Base-by-base conservation (phyloP, 2,888 invertebrate species). In the Neocrepidodera transversa region DNA sequence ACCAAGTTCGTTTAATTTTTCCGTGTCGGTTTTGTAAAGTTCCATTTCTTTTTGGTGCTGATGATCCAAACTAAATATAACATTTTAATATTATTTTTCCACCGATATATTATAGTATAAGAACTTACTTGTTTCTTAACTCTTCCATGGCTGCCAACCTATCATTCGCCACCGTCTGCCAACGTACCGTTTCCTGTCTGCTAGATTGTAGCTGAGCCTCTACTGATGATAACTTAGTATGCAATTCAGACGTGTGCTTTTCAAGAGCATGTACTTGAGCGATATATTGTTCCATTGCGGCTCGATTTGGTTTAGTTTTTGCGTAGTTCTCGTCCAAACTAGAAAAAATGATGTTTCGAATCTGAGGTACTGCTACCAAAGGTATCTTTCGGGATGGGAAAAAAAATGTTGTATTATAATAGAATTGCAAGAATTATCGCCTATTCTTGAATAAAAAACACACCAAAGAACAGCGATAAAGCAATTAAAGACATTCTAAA, bases 131-230 rank as follows among this genome's bases (percentile, higher is more conserved):
- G 60, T 73, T 69, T 40, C 78, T 70, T 11, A 80, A 69, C 57
- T 77, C 71, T 71, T 89, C 88, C 82, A 89, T 86, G 73, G 87
- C 86, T 18, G 82, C 79, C 4, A 89, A 77, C 70, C 89, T 82
- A 74, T 89, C 88, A 53, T 85, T 82, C 3, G 90, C 89, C 65
- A 89, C 80, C 42, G 81, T 80, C 72, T 86, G 86, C 90, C 90
- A 90, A 32, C 89, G 82, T 53, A 83, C 81, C n/a, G 82, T 80
- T 67, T 85, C 81, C 70, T 83, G 81, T 59, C 82, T 76, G 47
- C 82, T 80, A 20, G 82, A 78, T 51, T 81, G 80, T 55, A 86
- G 71, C 69, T 85, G 84, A 2, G 82, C 81, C 56, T 83, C 82
- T 1, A 84, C 72, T 23, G 81, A 81, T 3, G 82, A 79, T 14